Percentiles rank a stretch among this genome's conserved stretches.
Evolutionary conservation across 2,888 invertebrate species (phyloP).

Genomic region (Drosophila stalkeri): DNA sequence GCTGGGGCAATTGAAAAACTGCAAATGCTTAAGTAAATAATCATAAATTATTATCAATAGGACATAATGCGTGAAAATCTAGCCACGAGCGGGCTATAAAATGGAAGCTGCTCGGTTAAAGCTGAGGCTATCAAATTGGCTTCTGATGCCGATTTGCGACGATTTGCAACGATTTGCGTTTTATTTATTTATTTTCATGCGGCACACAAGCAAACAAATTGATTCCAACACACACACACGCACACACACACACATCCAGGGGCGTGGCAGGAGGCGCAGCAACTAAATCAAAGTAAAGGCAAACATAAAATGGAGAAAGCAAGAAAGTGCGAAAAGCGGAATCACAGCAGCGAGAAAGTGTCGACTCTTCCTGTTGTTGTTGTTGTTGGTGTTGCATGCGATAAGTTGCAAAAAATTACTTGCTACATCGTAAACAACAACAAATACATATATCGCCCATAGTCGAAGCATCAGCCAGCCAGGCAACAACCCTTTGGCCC

Average conservation of each 20-base stretch:
- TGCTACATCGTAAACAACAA: conserved; percentile 79
- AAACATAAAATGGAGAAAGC: conserved; percentile 55
- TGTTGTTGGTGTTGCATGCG: conserved; percentile 60
- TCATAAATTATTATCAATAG: conserved; percentile 71
- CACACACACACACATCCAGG: background rate
- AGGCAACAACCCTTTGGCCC: conserved; percentile 57
- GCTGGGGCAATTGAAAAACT: conserved; percentile 49
- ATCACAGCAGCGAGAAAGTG: conserved; percentile 52
- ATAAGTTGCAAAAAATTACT: conserved; percentile 79
- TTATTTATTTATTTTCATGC: conserved; percentile 75
- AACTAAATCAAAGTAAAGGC: conserved; percentile 72
- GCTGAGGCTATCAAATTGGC: conserved; percentile 76
- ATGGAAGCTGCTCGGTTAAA: conserved; percentile 58
- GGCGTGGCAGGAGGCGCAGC: conserved; percentile 39
- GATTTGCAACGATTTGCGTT: conserved; percentile 67
- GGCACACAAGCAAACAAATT: conserved; percentile 68
- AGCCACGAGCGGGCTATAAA: conserved; percentile 72
- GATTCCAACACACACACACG: conserved; percentile 52
- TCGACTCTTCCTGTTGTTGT: conserved; percentile 27
- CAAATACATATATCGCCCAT: conserved; percentile 37
- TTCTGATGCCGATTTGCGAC: conserved; percentile 73
- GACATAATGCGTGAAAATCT: conserved; percentile 71
- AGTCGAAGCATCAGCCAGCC: conserved; percentile 9
- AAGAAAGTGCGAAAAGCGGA: conserved; percentile 56
- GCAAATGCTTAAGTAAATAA: conserved; percentile 48